Percentiles rank a stretch among this genome's conserved stretches.
Evolutionary conservation across 2,113 vertebrate species (phyloP).

Genomic region (Plecotus auritus): DNA sequence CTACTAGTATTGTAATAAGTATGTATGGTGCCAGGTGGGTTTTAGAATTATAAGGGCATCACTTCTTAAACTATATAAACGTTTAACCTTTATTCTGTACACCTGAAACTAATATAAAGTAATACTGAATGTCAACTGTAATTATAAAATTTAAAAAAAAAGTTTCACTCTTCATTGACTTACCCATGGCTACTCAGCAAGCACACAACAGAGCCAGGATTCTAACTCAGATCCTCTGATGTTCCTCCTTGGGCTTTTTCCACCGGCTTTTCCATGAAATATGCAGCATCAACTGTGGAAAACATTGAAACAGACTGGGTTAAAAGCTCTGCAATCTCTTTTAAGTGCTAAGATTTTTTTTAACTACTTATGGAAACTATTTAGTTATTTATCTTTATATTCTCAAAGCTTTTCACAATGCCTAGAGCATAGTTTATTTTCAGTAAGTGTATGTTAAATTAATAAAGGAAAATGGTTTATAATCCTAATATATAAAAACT

Average conservation of each 20-base stretch:
- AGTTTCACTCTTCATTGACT: neutral
- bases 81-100: neutral
- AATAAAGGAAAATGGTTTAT: neutral
- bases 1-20: neutral
- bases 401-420: neutral
- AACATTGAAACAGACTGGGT: neutral
- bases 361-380: neutral
- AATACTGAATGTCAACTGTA: neutral
- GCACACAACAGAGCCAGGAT: neutral
- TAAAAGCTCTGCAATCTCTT: neutral
- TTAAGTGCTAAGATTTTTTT: neutral
- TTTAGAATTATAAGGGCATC: neutral
- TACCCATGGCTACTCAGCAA: neutral
- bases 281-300: neutral
- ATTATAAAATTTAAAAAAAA: neutral
- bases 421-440: neutral
- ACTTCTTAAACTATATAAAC: neutral
- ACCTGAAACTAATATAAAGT: neutral
- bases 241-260: neutral
- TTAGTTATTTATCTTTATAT: neutral
- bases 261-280: neutral
- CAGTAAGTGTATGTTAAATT: neutral
- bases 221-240: neutral
- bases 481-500: neutral
- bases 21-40: neutral